Evolutionary conservation across 2,113 vertebrate genomes (phyloP).

Genomic region (Chlamydotis undulata): DNA sequence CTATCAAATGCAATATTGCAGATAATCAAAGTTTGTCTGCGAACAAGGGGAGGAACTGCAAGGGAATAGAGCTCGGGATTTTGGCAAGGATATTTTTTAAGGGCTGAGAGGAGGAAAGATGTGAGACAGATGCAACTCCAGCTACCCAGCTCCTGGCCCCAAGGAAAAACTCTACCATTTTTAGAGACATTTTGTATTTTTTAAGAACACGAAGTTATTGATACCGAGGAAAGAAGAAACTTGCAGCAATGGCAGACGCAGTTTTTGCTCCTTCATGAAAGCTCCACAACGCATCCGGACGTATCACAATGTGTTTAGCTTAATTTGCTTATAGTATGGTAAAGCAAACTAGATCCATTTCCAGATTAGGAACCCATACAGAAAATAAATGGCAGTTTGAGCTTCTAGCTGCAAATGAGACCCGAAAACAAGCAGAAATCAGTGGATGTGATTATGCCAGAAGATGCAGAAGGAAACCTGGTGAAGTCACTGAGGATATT

Average conservation of each 20-base stretch:
- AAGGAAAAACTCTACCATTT: slow-evolving; percentile 1
- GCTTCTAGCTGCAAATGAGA: slow-evolving; percentile 21
- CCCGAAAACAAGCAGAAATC: slow-evolving; percentile 7
- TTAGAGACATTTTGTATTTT: not conserved
- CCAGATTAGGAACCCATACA: slow-evolving; percentile 26
- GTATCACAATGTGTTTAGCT: not conserved
- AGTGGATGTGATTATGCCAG: not conserved
- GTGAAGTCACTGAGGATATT: not conserved
- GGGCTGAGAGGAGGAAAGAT: not conserved
- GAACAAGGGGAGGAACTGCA: not conserved
- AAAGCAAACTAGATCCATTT: slow-evolving; percentile 48
- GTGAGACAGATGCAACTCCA: not conserved
- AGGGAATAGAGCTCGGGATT: not conserved
- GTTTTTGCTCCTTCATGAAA: not conserved
- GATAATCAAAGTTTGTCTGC: slow-evolving; percentile 8
- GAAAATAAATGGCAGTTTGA: not conserved
- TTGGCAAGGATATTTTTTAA: slow-evolving; percentile 1
- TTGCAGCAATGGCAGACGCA: not conserved
- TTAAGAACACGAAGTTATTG: not conserved
- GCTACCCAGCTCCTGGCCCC: not conserved
- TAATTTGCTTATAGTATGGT: slow-evolving; percentile 39
- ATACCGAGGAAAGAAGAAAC: slow-evolving; percentile 4
- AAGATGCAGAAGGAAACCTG: not conserved
- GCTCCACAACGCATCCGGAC: not conserved
- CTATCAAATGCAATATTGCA: slow-evolving; percentile 37